These are phyloP conservation scores for Chloebia gouldiae DNA, from an alignment of 2,113 vertebrate genomes.

Conservation along the genomic window DNA sequence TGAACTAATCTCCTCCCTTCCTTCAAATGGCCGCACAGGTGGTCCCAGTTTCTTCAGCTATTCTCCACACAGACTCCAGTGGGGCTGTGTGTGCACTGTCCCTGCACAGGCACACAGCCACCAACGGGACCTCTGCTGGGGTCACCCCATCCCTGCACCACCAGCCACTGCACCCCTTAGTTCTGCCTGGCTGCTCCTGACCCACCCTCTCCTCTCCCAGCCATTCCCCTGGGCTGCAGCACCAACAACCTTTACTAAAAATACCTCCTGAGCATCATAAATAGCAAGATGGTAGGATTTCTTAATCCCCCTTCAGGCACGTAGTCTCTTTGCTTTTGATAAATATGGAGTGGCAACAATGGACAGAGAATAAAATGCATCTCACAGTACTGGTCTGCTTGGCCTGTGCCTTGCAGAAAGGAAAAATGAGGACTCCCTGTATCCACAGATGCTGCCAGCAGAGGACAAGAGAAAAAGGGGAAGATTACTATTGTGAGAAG, in stretches of 20 bases:
- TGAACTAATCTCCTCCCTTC: not conserved
- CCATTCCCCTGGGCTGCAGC: not conserved
- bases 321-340: not conserved
- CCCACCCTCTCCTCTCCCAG: not conserved
- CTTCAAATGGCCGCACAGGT: not conserved
- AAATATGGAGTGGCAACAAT: not conserved
- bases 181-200: not conserved
- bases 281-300: slow-evolving; percentile 19
- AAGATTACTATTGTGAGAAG: not conserved
- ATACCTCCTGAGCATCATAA: slow-evolving; percentile 32
- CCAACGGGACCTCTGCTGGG: not conserved
- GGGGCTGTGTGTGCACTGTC: too few relatives aligned
- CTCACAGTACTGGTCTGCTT: not conserved
- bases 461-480: not conserved
- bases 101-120: fast-evolving
- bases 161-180: not conserved
- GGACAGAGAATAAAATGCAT: not conserved
- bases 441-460: not conserved
- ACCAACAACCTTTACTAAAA: slow-evolving; percentile 29
- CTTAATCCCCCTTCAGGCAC: not conserved
- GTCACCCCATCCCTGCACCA: not conserved
- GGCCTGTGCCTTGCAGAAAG: not conserved
- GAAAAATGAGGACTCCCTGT: not conserved
- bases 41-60: not conserved
- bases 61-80: not conserved